Evolutionary conservation across 2,797 vertebrate genomes (phyloP).

Genomic region (Sebastiscus albofasciatus): DNA sequence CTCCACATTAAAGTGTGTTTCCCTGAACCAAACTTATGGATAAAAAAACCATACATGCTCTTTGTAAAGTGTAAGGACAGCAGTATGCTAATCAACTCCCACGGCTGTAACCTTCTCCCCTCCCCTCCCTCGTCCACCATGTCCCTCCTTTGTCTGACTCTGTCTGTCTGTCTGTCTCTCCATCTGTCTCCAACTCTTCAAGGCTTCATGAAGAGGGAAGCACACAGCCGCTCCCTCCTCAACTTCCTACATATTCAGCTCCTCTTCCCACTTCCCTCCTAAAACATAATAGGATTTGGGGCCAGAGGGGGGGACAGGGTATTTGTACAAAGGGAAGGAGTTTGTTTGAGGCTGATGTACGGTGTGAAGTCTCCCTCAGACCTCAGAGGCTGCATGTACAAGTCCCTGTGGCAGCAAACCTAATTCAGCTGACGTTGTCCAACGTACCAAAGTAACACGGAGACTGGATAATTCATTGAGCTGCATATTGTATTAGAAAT

Average conservation of each 20-base stretch:
- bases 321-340: conserved; percentile 65
- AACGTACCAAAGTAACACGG: background rate
- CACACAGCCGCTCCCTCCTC: conserved; percentile 30
- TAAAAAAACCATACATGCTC: conserved; percentile 32
- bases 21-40: conserved; percentile 22
- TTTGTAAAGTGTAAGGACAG: conserved; percentile 28
- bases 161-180: background rate
- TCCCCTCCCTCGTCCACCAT: conserved; percentile 21
- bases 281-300: conserved; percentile 69
- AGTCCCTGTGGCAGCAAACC: conserved; percentile 7
- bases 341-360: conserved; percentile 68
- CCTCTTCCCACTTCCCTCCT: conserved; percentile 25
- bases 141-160: conserved; percentile 39
- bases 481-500: background rate
- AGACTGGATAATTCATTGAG: background rate
- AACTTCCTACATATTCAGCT: conserved; percentile 59
- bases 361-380: background rate
- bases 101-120: conserved; percentile 50
- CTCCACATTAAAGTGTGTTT: conserved; percentile 21
- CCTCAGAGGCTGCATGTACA: background rate
- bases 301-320: conserved; percentile 46
- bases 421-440: background rate
- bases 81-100: conserved; percentile 70
- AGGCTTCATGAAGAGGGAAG: conserved; percentile 1
- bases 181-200: conserved; percentile 6